Conservation (phyloP, 2,113 vertebrate species). For the Machaerirhynchus nigripectus region DNA sequence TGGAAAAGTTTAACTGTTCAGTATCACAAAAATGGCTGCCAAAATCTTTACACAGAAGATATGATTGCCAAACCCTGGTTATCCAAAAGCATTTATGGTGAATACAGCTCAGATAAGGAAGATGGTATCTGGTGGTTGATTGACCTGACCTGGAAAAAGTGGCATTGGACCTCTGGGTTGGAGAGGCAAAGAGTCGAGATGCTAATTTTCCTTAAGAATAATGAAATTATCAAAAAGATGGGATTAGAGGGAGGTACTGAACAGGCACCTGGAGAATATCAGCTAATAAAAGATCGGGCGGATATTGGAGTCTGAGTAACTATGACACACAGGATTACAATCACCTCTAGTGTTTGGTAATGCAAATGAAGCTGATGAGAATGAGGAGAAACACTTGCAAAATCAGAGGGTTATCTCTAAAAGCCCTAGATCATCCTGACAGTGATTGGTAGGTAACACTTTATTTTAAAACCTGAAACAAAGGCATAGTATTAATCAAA, state of each 20-base stretch:
- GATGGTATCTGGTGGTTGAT: background rate
- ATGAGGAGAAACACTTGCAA: background rate
- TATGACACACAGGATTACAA: background rate
- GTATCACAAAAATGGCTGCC: background rate
- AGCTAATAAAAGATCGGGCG: background rate
- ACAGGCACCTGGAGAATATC: background rate
- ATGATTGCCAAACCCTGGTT: background rate
- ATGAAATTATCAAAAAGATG: background rate
- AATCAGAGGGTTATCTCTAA: background rate
- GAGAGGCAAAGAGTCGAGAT: background rate
- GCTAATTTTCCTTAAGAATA: background rate
- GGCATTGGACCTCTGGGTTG: background rate
- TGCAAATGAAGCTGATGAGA: background rate
- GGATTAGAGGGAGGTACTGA: background rate
- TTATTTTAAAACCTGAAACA: background rate
- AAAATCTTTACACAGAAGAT: background rate
- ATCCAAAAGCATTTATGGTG: background rate
- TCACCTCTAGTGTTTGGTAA: background rate
- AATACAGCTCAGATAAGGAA: background rate
- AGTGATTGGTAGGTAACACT: background rate
- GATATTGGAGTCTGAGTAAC: background rate
- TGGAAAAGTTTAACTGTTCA: background rate
- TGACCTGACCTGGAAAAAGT: background rate
- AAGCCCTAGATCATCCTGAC: background rate
- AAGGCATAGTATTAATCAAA: background rate